phyloP scores from a whole-genome alignment of 2,113 vertebrate genomes.

The Perccottus glenii region DNA sequence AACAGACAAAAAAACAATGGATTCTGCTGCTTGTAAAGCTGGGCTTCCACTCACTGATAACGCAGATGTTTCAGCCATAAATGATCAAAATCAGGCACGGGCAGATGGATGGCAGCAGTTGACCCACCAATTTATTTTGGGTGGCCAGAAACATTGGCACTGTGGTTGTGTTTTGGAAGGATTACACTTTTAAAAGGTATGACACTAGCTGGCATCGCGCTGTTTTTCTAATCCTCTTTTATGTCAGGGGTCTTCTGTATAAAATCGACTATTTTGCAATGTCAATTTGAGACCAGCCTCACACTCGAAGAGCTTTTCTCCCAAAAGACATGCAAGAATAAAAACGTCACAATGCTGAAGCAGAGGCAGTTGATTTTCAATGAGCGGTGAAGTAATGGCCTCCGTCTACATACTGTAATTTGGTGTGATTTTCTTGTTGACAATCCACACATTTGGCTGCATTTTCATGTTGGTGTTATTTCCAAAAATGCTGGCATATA shows the following conservation, averaged over 20 bases:
- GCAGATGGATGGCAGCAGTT: not conserved
- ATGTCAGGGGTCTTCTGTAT: not conserved
- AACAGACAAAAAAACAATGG: not conserved
- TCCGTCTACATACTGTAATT: not conserved
- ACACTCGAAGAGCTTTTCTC: not conserved
- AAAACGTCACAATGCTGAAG: not conserved
- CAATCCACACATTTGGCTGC: not conserved
- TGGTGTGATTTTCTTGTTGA: not conserved
- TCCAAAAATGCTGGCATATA: not conserved
- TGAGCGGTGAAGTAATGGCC: not conserved
- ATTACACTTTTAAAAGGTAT: conserved; percentile 7
- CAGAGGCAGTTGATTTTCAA: not conserved
- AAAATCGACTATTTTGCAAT: not conserved
- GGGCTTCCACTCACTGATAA: no score
- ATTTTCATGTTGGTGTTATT: not conserved
- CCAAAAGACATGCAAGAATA: not conserved
- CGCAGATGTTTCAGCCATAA: not conserved
- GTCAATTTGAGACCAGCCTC: not conserved
- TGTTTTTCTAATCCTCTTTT: conserved; percentile 8
- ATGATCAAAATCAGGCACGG: not conserved
- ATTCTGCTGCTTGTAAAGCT: no score
- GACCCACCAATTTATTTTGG: not conserved
- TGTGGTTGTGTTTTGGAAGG: not conserved
- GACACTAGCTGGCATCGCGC: conserved; percentile 7
- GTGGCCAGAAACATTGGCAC: not conserved